Evolutionary conservation across 1,140 invertebrate species (phyloP).

Genomic region (Lucilia sericata): DNA sequence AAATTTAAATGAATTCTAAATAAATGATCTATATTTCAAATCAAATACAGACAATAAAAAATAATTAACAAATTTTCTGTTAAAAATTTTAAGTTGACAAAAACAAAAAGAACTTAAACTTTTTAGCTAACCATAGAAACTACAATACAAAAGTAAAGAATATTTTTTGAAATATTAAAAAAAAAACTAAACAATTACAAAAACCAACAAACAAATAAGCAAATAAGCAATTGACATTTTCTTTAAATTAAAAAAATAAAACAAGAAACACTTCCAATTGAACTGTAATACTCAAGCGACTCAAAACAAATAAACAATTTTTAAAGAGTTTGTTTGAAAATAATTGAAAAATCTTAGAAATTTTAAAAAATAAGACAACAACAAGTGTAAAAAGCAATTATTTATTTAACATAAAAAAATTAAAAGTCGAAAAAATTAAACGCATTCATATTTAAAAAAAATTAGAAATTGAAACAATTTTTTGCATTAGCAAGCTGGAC

Average conservation of each 20-base stretch:
- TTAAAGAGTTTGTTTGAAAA: neutral
- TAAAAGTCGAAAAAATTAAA: neutral
- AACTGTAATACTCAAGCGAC: conserved; percentile 54
- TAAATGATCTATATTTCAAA: neutral
- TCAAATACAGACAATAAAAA: conserved; percentile 39
- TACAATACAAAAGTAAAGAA: neutral
- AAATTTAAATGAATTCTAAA: neutral
- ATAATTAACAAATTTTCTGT: too few species aligned
- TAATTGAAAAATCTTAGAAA: neutral
- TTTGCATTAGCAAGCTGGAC: neutral
- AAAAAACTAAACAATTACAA: too few species aligned
- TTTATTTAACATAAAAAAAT: neutral
- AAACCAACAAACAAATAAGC: neutral
- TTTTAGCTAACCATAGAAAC: neutral
- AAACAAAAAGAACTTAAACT: neutral
- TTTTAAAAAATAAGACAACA: neutral
- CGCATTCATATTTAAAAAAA: neutral
- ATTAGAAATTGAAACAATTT: conserved; percentile 34
- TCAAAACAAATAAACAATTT: conserved; percentile 30
- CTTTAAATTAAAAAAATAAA: neutral
- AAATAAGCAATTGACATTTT: conserved; percentile 5
- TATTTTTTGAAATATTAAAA: conserved; percentile 1
- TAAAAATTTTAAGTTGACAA: neutral
- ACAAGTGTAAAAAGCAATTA: conserved; percentile 15
- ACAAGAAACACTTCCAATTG: conserved; percentile 40